Evolutionary conservation across 2,113 vertebrate genomes (phyloP).

Genomic region (Falco punctatus): DNA sequence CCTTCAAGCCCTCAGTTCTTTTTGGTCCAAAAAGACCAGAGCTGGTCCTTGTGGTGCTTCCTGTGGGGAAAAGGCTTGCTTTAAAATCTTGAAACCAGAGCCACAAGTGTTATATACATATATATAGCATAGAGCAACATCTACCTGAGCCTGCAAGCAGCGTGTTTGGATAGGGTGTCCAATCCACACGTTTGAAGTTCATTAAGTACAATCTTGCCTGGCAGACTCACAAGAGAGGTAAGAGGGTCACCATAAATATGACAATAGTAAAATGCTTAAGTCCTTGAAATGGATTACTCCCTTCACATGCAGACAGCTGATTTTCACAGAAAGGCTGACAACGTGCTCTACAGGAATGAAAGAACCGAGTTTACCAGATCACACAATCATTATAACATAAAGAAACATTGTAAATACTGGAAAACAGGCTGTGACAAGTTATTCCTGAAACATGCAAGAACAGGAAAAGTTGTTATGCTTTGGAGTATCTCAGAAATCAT

Average conservation of each 20-base stretch:
- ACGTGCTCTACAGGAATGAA: not conserved
- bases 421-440: constrained; percentile 22
- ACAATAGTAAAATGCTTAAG: not conserved
- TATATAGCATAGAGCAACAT: not conserved
- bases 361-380: not conserved
- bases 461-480: not conserved
- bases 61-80: not conserved
- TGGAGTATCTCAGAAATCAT: not conserved
- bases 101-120: not conserved
- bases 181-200: not conserved
- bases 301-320: not conserved
- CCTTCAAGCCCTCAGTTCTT: not conserved
- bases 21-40: not conserved
- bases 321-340: not conserved
- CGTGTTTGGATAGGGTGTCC: not conserved
- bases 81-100: not conserved
- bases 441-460: not conserved
- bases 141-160: not conserved
- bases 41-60: not conserved
- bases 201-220: not conserved
- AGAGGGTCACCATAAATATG: not conserved
- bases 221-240: not conserved
- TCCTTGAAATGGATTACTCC: not conserved
- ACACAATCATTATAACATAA: not conserved
- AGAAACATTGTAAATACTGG: not conserved